Conservation (phyloP, 2,113 vertebrate species). For the Parus major region DNA sequence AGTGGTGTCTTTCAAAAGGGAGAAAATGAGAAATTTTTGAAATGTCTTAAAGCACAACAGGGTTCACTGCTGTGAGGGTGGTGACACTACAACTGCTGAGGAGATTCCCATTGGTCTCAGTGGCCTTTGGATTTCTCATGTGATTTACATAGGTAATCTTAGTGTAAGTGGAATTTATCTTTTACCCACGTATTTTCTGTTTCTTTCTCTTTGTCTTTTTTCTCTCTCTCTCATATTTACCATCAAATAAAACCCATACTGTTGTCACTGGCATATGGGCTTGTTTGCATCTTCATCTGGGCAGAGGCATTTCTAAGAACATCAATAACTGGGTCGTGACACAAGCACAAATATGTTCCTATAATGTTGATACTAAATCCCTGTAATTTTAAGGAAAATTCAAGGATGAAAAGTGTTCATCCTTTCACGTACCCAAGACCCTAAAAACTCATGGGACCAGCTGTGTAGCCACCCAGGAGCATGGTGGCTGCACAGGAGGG, state of each 20-base stretch:
- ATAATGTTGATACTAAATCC: neutral
- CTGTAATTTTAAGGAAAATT: neutral
- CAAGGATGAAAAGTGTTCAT: neutral
- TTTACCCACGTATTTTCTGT: neutral
- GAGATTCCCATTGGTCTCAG: neutral
- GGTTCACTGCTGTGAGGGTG: neutral
- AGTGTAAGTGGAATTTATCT: neutral
- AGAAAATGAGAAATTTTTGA: neutral
- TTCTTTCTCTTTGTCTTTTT: neutral
- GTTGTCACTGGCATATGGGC: neutral
- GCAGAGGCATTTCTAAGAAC: neutral
- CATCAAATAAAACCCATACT: neutral
- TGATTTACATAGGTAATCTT: neutral
- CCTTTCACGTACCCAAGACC: neutral
- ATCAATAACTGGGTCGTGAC: neutral
- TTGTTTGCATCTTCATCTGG: too few relatives aligned
- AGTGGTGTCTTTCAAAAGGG: neutral
- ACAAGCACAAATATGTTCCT: neutral
- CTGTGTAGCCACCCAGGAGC: neutral
- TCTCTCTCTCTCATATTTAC: neutral
- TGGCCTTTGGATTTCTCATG: neutral
- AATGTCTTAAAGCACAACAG: too few relatives aligned
- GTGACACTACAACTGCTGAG: neutral
- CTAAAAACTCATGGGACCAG: neutral
- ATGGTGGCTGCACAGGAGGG: neutral